phyloP scores from a whole-genome alignment of 2,888 invertebrate genomes.

The Parnassius apollo region DNA sequence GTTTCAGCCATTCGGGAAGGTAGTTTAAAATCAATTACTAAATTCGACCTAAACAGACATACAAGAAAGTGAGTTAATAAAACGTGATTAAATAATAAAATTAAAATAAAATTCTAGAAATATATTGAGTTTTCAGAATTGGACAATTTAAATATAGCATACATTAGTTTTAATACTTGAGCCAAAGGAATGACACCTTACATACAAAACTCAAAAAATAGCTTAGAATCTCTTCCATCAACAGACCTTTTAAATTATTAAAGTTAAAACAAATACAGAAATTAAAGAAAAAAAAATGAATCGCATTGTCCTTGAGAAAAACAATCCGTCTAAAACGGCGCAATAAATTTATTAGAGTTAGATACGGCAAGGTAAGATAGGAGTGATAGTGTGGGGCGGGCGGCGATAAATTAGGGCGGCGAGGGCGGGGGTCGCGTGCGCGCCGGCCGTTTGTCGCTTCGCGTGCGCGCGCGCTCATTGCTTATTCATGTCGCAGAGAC shows the following conservation, averaged over 20 bases:
- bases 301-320: conserved; percentile 4
- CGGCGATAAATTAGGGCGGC: conserved; percentile 64
- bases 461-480: conserved; percentile 79
- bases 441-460: conserved; percentile 63
- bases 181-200: no score
- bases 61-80: no score
- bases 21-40: no score
- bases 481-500: conserved; percentile 72
- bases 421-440: conserved; percentile 47
- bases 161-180: no score
- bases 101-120: no score
- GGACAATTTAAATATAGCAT: no score
- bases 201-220: no score
- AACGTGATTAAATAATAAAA: no score
- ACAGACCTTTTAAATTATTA: not conserved
- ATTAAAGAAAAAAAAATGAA: not conserved
- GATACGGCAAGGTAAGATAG: conserved; percentile 53
- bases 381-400: conserved; percentile 63
- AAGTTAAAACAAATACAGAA: not conserved
- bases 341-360: conserved; percentile 28
- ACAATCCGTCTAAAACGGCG: conserved; percentile 14
- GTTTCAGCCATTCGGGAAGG: no score
- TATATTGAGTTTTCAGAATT: no score
- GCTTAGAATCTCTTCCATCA: no score
- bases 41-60: no score